Conservation (phyloP, 1,140 invertebrate species). For the Drosophila pseudoobscura region DNA sequence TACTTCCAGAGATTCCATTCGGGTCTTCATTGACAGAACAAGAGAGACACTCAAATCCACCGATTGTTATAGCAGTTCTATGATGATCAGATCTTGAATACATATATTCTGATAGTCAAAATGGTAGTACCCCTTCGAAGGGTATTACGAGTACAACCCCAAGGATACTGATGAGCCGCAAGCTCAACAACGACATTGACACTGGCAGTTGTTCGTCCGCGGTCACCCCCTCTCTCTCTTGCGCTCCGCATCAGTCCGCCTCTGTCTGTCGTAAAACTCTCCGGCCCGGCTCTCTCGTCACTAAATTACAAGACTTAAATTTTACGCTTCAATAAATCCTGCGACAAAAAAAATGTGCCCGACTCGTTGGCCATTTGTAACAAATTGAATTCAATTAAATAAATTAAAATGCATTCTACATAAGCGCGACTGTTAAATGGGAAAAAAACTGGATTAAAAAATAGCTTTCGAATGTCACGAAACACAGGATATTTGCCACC, state of each 20-base stretch:
- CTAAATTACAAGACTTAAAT: constrained; percentile 73
- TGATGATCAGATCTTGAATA: no score
- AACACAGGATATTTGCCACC: constrained; percentile 15
- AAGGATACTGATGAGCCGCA: constrained; percentile 54
- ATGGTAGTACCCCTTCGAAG: no score
- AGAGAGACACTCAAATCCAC: no score
- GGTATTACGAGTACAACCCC: constrained; percentile 12
- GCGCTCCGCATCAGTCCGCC: constrained; percentile 1
- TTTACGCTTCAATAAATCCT: constrained; percentile 78
- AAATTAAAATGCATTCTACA: constrained; percentile 78
- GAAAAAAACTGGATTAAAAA: constrained; percentile 60
- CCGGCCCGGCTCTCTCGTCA: constrained; percentile 27
- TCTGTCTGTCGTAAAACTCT: constrained; percentile 53
- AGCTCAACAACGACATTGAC: constrained; percentile 67
- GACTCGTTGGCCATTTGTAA: constrained; percentile 60
- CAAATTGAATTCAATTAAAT: constrained; percentile 80
- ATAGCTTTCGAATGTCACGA: constrained; percentile 46
- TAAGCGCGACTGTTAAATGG: constrained; percentile 54
- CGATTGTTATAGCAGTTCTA: no score
- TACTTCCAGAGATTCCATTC: no score
- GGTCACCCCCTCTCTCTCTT: not conserved
- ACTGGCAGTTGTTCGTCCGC: constrained; percentile 51
- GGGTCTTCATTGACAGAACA: no score
- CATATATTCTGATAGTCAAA: no score
- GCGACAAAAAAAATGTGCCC: constrained; percentile 16